Conservation (phyloP, 2,888 invertebrate genomes). For the Pseudococcus jackbeardsleyi region DNA sequence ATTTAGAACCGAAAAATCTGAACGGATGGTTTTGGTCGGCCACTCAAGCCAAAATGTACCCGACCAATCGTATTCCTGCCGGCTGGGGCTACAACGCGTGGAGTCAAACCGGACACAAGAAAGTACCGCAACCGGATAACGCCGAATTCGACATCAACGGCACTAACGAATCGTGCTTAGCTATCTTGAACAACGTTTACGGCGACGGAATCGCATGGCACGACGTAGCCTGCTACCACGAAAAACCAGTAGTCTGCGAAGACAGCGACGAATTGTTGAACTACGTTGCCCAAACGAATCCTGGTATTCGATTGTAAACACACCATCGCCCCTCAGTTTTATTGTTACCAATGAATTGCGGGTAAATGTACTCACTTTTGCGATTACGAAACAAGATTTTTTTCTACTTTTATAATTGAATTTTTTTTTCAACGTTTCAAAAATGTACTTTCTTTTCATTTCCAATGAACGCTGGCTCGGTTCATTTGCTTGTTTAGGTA, state of each 20-base stretch:
- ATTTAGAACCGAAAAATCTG: constrained; percentile 87
- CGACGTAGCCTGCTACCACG: constrained; percentile 93
- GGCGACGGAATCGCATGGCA: constrained; percentile 95
- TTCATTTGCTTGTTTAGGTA: neutral
- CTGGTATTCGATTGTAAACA: constrained; percentile 82
- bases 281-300: constrained; percentile 88
- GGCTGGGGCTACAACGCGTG: constrained; percentile 89
- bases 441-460: constrained; percentile 3
- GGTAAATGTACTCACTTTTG: neutral
- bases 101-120: constrained; percentile 93
- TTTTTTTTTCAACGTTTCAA: neutral
- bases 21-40: constrained; percentile 96
- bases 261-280: constrained; percentile 89
- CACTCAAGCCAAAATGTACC: constrained; percentile 86
- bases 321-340: too few relatives aligned
- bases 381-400: neutral
- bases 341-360: neutral
- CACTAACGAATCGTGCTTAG: constrained; percentile 88
- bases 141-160: constrained; percentile 92
- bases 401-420: neutral
- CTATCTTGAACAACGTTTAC: constrained; percentile 91
- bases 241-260: constrained; percentile 92
- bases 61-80: constrained; percentile 78
- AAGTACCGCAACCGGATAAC: constrained; percentile 88
- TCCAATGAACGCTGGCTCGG: neutral